These are phyloP conservation scores for Pseudocheirus occidentalis DNA, from an alignment of 2,797 vertebrate species.

Conservation along the genomic window DNA sequence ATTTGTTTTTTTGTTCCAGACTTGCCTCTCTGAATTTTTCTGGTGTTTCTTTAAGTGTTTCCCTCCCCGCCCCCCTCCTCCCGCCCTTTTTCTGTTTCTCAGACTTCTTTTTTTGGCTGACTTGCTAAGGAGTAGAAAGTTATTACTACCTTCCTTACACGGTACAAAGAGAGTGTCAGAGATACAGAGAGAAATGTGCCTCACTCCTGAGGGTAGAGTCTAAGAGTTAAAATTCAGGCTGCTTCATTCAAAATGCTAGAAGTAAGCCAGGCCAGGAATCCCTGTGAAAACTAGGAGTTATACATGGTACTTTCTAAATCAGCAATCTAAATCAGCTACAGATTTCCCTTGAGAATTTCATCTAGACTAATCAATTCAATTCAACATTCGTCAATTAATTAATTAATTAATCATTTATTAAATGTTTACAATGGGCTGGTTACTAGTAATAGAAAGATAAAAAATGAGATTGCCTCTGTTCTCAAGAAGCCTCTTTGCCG, in stretches of 20 bases:
- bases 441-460: neutral
- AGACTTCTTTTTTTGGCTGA: conserved; percentile 18
- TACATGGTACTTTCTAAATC: neutral
- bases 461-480: neutral
- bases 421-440: neutral
- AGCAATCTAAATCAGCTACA: neutral
- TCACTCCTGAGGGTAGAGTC: conserved; percentile 38
- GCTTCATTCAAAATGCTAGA: neutral
- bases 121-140: conserved; percentile 40
- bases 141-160: conserved; percentile 37
- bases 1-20: conserved; percentile 26
- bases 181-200: conserved; percentile 48
- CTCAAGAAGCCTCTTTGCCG: neutral
- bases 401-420: neutral
- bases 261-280: neutral
- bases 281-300: neutral
- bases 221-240: conserved; percentile 30
- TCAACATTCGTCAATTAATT: neutral
- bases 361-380: neutral
- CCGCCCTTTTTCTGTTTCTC: neutral
- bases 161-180: conserved; percentile 37
- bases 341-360: neutral
- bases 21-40: conserved; percentile 34
- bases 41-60: neutral
- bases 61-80: too few species aligned